Evolutionary conservation across 1,140 invertebrate species (phyloP), one percentile per base, ranked within the genome.

Genomic region (Caenorhabditis remanei): DNA sequence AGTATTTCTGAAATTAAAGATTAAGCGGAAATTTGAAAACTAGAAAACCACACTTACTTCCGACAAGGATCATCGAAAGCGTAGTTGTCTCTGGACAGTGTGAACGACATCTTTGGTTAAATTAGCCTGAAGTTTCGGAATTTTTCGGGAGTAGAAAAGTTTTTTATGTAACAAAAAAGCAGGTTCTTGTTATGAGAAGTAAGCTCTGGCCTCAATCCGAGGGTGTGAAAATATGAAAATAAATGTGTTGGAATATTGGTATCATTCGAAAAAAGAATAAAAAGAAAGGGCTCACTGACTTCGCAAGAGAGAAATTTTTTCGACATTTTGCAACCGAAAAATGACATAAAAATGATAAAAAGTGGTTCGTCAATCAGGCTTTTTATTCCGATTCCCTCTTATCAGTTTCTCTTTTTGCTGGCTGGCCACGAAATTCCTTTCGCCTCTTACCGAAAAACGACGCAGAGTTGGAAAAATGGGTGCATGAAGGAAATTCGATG

Each of bases 31-130:
- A 2, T 48, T n/a, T 4, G 19, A 24, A 9, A 50, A 14, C 24
- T 79, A 24, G 19, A 50, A 79, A 14, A 19, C 8, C 4, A 5
- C 50, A 79, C 71, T 79, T n/a, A 79, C 71, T 79, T 79, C 14
- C 71, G 50, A 50, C 71, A 79, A n/a, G 71, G 46, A 79, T 79
- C 71, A 43, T 79, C 71, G n/a, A 79, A 79, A 79, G 71, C 71
- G n/a, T 79, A 79, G 24, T 79, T 79, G 7, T 79, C 71, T 50
- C 71, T 48, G 41, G 71, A 50, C 46, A 79, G 41, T 1, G 71
- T 46, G 41, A 79, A 50, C 13, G 71, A 79, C 71, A 79, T 79
- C 32, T n/a, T 24, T 79, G 46, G 40, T 53, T 71, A 11, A 79
- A 79, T 24, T 79, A 79, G 53, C 71, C 71, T 79, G 71, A 79